Evolutionary conservation across 1,140 invertebrate species (phyloP).

Genomic region (Maniola jurtina): DNA sequence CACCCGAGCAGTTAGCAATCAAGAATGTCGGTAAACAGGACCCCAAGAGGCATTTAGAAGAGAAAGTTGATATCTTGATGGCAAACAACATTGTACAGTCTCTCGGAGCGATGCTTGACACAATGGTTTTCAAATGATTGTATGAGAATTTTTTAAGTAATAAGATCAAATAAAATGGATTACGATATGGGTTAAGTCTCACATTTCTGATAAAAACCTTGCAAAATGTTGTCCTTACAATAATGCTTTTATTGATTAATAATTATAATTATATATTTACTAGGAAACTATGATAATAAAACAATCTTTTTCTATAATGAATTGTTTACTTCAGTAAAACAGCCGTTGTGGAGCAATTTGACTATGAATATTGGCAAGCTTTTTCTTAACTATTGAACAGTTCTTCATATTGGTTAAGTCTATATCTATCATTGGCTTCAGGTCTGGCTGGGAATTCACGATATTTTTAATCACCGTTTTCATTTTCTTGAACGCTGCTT

Average conservation of each 20-base stretch:
- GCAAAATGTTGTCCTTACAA: conserved; percentile 12
- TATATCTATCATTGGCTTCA: conserved; percentile 63
- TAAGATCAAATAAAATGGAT: conserved; percentile 46
- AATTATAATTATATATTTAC: conserved; percentile 52
- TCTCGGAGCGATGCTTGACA: conserved; percentile 98
- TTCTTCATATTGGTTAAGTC: conserved; percentile 52
- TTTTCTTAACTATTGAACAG: conserved; percentile 45
- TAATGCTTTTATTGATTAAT: conserved; percentile 27
- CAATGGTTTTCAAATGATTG: conserved; percentile 91
- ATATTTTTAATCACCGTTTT: conserved; percentile 59
- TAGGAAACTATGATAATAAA: conserved; percentile 58
- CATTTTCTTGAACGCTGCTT: conserved; percentile 52
- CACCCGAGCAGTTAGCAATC: conserved; percentile 99
- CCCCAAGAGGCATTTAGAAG: conserved; percentile 99
- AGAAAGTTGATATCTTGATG: conserved; percentile 98
- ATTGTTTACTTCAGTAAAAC: conserved; percentile 53
- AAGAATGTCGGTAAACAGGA: conserved; percentile 99
- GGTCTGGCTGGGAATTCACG: conserved; percentile 47
- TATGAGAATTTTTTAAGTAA: conserved; percentile 32
- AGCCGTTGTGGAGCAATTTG: conserved; percentile 60
- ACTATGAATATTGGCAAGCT: conserved; percentile 46
- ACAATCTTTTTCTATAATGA: conserved; percentile 45
- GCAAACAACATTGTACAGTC: conserved; percentile 99
- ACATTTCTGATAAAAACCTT: conserved; percentile 37
- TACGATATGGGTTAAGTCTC: conserved; percentile 43